A percentile compares a stretch with the other conserved stretches of the same genome.
Evolutionary conservation across 2,888 invertebrate species (phyloP).

Genomic region (Scaptomyza caliginosa): DNA sequence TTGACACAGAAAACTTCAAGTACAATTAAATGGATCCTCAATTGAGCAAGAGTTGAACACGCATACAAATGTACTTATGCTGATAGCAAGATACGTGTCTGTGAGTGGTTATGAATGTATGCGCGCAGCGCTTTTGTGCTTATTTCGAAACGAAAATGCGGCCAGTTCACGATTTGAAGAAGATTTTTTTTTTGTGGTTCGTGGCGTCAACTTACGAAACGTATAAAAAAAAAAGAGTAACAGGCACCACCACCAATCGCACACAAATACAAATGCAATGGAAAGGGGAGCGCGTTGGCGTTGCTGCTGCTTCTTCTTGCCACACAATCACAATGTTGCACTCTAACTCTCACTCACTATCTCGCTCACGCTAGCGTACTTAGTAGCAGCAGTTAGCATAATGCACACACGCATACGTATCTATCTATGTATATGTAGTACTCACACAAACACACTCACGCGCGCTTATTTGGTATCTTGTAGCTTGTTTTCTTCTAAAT

Average conservation of each 20-base stretch:
- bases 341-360: conserved; percentile 60
- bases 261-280: conserved; percentile 38
- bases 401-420: conserved; percentile 54
- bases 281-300: conserved; percentile 60
- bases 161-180: conserved; percentile 46
- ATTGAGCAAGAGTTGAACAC: conserved; percentile 45
- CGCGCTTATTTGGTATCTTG: conserved; percentile 56
- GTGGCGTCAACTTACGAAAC: conserved; percentile 54
- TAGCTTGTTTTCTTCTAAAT: conserved; percentile 59
- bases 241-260: conserved; percentile 36
- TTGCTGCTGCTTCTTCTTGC: conserved; percentile 47
- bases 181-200: conserved; percentile 47
- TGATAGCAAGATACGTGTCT: conserved; percentile 12
- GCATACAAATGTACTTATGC: conserved; percentile 4
- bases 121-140: conserved; percentile 34
- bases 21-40: conserved; percentile 48
- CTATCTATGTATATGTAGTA: conserved; percentile 36
- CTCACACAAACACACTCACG: conserved; percentile 47
- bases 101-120: conserved; percentile 20
- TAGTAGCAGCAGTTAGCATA: conserved; percentile 62
- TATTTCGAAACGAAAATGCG: conserved; percentile 55
- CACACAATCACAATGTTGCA: conserved; percentile 64
- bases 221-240: conserved; percentile 45
- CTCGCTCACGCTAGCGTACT: conserved; percentile 48
- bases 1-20: conserved; percentile 38